Evolutionary conservation across 2,888 invertebrate genomes (phyloP), one percentile per base, ranked within the genome.

Genomic region (Hemaris fuciformis): DNA sequence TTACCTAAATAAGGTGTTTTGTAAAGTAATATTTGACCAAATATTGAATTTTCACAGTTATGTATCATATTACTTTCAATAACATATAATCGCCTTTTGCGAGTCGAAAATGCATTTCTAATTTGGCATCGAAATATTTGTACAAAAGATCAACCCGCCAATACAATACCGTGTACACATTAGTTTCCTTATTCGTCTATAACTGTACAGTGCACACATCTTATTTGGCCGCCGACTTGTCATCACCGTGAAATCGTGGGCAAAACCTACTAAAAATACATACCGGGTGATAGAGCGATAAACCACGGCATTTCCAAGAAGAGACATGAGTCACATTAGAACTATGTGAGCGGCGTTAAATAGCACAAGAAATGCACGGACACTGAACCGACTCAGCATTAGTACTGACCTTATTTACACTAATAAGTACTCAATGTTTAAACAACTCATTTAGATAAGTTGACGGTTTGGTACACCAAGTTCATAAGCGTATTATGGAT

Each of bases 311-410:
- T 41, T 60, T 60, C 60, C 48, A 41, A 60, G 60, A 60, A 60
- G 48, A 66, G 27, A 27, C 66, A 68, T 83, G 84, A 85, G 68
- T 85, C 86, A 86, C 66, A 67, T 62, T 61, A 64, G 65, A 78
- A 68, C 71, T 72, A 81, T 77, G 80, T 74, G 67, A 68, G 67
- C 68, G 63, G 66, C 62, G 64, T 31, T 57, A 57, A 57, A 61
- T 58, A 57, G 69, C 70, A 62, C 70, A 72, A 72, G 68, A 66
- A 66, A 67, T 73, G 74, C 73, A 76, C 79, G 79, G 79, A 79
- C 81, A 73, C 73, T 73, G 76, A 75, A 77, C 76, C 65, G 66
- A 62, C 69, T 74, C 65, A 68, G 65, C 74, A 69, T 59, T 53
- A 20, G 62, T 69, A 72, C 74, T 73, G 81, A 79, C 77, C 79